phyloP scores from a whole-genome alignment of 2,888 invertebrate species.

The Lepidocyrtoides sp. region DNA sequence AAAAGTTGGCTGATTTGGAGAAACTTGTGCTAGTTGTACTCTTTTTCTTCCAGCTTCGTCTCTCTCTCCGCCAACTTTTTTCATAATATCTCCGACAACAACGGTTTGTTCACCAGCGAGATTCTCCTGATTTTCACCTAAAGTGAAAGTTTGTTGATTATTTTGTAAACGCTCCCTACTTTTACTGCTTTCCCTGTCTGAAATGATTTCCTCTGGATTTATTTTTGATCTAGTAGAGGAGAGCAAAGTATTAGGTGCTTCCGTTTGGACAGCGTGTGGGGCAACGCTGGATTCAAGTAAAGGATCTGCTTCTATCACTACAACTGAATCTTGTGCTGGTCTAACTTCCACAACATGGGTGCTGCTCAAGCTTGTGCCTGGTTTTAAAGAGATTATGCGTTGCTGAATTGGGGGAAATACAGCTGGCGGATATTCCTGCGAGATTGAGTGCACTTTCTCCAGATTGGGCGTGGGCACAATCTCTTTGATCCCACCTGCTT shows the following conservation, averaged over 20 bases:
- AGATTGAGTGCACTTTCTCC: constrained; percentile 14
- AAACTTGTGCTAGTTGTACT: constrained; percentile 4
- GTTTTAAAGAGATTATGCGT: constrained; percentile 3
- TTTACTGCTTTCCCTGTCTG: not conserved
- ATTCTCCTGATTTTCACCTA: constrained; percentile 30
- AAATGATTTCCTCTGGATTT: not conserved
- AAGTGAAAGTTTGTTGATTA: constrained; percentile 28
- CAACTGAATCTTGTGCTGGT: not conserved
- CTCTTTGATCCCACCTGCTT: not conserved
- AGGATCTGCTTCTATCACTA: not conserved
- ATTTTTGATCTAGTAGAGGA: not conserved
- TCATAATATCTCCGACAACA: constrained; percentile 31
- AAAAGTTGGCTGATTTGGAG: constrained; percentile 37
- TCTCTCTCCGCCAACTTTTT: constrained; percentile 31
- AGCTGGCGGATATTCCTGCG: not conserved
- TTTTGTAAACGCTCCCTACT: not conserved
- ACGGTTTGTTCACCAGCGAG: constrained; percentile 24
- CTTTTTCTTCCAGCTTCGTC: constrained; percentile 4
- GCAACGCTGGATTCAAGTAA: not conserved
- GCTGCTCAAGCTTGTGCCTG: not conserved
- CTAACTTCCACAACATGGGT: not conserved
- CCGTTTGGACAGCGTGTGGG: constrained; percentile 5
- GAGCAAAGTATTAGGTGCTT: not conserved
- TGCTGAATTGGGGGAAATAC: not conserved
- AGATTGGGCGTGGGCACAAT: constrained; percentile 9